Conservation (phyloP, 2,113 vertebrate genomes). For the Bathybates hornii region DNA sequence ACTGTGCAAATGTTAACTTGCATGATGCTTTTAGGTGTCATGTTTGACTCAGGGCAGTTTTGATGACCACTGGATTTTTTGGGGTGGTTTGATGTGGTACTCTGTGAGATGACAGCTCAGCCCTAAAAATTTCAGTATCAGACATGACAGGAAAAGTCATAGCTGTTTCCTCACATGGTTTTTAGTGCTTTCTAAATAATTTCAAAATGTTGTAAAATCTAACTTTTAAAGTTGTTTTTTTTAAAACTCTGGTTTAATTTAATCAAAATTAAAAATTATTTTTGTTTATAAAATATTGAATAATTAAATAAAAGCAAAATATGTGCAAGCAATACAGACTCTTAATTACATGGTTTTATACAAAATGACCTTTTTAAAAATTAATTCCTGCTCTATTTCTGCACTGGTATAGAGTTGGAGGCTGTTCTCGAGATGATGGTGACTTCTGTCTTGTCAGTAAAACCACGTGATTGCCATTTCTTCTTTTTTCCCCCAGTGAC, state of each 20-base stretch:
- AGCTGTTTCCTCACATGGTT: background rate
- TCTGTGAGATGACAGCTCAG: background rate
- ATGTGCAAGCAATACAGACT: accelerated
- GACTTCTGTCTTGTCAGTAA: background rate
- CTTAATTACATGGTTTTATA: background rate
- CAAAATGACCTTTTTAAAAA: background rate
- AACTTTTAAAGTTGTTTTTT: background rate
- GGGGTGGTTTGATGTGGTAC: background rate
- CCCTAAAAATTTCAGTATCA: background rate
- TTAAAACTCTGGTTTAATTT: background rate
- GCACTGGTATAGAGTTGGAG: background rate
- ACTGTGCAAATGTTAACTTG: background rate
- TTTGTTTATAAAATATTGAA: background rate
- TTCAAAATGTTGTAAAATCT: accelerated
- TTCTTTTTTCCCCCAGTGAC: background rate
- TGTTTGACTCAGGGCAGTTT: background rate
- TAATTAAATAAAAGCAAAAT: background rate
- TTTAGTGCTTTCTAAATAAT: background rate
- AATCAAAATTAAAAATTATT: background rate
- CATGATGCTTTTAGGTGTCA: background rate
- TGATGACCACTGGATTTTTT: background rate
- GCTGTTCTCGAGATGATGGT: background rate
- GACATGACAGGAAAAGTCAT: background rate
- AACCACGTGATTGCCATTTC: background rate
- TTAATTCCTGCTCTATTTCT: background rate